Base-by-base conservation (phyloP, 2,797 vertebrate species). In the Sebastes flavidus region DNA sequence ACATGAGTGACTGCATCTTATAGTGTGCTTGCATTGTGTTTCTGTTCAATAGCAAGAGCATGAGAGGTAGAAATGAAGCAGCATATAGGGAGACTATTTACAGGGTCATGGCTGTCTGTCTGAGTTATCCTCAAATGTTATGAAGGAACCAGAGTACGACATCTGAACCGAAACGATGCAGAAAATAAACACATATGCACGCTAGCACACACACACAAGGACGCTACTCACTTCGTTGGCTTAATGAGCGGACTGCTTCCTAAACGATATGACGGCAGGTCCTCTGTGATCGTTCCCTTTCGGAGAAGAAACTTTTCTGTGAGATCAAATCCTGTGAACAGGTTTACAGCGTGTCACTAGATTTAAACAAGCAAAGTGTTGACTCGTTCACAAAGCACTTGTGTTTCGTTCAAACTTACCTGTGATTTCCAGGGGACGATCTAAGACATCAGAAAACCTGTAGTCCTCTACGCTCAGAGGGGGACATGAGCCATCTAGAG, bases 271-370 rank as follows among this genome's bases (percentile, higher is more conserved):
- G 97, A 97, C 5, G 92, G 84, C 91, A 96, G 96, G 89, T 97
- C 96, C 63, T 96, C 95, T 86, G 95, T 94, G 80, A 96, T 94
- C 16, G 96, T 95, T 52, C 96, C 95, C 81, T 94, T 97, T 81
- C 96, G 95, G 71, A 97, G 94, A 84, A 97, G 96, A 95, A 99
- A 99, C 65, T 91, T 97, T 89, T 98, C 97, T 62, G 97, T 96
- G 83, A 99, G 95, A 93, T 99, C 97, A 91, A 97, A 98, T 78
- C 99, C 99, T 99, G 93, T 18, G 80, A 82, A 84, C 8, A 49
- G 63, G 58, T 80, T 61, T 24, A 32, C 1, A 84, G 62, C 1
- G 55, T 32, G 71, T 88, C 24, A 85, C 4, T 12, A 14, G 7
- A 66, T 49, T 34, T 34, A 8, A 30, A 75, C 3, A 27, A n/a